Evolutionary conservation across 2,113 vertebrate genomes (phyloP).

Genomic region (Phylloscopus whistleri): DNA sequence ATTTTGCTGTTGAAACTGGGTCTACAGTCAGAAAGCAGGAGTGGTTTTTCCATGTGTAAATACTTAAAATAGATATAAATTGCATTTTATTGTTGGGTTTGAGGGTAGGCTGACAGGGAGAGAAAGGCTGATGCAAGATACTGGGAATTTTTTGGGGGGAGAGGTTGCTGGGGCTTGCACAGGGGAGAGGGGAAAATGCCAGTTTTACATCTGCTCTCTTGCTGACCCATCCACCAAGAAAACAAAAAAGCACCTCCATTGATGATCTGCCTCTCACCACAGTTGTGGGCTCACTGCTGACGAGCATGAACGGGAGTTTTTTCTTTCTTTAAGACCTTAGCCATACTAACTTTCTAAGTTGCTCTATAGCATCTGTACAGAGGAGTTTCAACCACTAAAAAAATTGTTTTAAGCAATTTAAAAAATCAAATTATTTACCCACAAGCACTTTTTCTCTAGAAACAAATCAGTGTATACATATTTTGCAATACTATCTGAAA

Average conservation of each 20-base stretch:
- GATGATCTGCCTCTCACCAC: neutral
- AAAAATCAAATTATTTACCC: neutral
- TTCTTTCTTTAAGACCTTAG: neutral
- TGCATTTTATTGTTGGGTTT: neutral
- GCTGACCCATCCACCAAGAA: neutral
- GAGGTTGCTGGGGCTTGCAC: neutral
- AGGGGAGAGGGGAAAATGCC: accelerated
- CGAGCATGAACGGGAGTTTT: accelerated
- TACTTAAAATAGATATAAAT: neutral
- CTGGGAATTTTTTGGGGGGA: accelerated
- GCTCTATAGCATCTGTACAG: neutral
- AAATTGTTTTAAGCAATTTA: neutral
- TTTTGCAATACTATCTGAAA: neutral
- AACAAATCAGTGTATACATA: neutral
- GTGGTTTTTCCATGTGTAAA: neutral
- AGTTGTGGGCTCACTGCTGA: neutral
- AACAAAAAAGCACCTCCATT: neutral
- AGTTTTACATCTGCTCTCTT: neutral
- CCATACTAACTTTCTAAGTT: neutral
- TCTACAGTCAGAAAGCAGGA: neutral
- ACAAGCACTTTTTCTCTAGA: neutral
- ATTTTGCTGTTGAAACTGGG: neutral
- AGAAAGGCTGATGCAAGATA: neutral
- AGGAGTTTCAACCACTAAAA: neutral
- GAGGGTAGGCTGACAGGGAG: neutral